Evolutionary conservation across 2,113 vertebrate species (phyloP).

Genomic region (Halichoeres trimaculatus): DNA sequence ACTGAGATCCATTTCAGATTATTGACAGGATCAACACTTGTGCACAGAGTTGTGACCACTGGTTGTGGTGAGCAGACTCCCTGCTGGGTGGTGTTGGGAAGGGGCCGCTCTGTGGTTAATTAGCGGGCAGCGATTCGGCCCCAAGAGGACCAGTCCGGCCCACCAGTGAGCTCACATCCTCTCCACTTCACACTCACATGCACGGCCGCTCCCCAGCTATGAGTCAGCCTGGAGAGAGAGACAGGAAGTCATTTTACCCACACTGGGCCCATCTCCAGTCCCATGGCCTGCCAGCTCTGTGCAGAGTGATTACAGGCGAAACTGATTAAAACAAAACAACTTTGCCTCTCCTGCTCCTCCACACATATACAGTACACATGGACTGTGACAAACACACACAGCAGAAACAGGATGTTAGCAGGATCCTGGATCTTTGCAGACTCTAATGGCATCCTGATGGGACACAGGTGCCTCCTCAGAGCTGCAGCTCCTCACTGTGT

Average conservation of each 20-base stretch:
- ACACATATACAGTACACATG: constrained; percentile 44
- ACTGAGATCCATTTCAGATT: constrained; percentile 19
- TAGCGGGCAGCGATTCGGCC: constrained; percentile 75
- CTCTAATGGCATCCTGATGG: constrained; percentile 75
- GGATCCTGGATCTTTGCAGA: constrained; percentile 68
- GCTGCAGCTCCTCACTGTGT: constrained; percentile 29
- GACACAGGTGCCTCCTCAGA: constrained; percentile 78
- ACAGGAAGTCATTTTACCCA: constrained; percentile 79
- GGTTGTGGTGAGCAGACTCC: constrained; percentile 28
- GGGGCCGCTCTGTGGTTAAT: constrained; percentile 73
- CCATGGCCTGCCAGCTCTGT: constrained; percentile 73
- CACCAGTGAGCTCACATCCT: constrained; percentile 82
- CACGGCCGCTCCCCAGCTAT: constrained; percentile 71
- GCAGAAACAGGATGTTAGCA: constrained; percentile 73
- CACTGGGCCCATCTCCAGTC: constrained; percentile 71
- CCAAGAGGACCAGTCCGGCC: constrained; percentile 57
- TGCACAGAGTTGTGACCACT: not conserved
- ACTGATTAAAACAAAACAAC: constrained; percentile 82
- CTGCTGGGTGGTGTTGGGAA: constrained; percentile 64
- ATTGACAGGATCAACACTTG: constrained; percentile 3
- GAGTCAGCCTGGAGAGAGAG: constrained; percentile 71
- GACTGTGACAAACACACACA: constrained; percentile 28
- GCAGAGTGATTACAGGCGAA: constrained; percentile 77
- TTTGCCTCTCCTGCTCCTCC: constrained; percentile 30
- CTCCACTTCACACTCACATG: constrained; percentile 75